Percentiles rank a stretch among this genome's conserved stretches.
phyloP scores from a whole-genome alignment of 1,140 invertebrate genomes.

The Anoplolepis gracilipes region DNA sequence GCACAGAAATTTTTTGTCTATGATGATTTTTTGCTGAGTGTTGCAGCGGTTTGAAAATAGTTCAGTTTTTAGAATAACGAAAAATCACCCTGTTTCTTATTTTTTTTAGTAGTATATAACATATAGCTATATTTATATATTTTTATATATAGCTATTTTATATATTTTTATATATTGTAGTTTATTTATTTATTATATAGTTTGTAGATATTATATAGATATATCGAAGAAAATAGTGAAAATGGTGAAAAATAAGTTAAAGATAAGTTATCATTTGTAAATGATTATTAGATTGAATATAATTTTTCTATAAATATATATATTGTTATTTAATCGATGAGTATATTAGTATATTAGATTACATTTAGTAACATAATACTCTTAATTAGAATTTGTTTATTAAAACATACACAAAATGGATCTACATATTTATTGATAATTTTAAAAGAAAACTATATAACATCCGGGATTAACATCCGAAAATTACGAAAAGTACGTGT shows the following conservation, averaged over 20 bases:
- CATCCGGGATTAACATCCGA: background rate
- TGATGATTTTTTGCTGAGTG: too few relatives aligned
- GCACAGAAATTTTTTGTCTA: too few relatives aligned
- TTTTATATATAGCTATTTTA: too few relatives aligned
- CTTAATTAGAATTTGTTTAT: background rate
- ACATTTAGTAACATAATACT: background rate
- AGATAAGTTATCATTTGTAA: background rate
- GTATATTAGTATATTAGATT: background rate
- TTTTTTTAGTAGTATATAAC: too few relatives aligned
- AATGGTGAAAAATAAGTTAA: background rate
- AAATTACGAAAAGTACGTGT: background rate
- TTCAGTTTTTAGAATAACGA: too few relatives aligned
- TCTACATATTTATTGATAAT: background rate
- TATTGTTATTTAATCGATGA: background rate
- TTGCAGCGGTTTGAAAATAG: too few relatives aligned
- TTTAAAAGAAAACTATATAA: constrained; percentile 1
- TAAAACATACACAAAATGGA: background rate
- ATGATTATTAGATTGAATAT: background rate
- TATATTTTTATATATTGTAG: too few relatives aligned
- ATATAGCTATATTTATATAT: too few relatives aligned
- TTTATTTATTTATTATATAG: too few relatives aligned
- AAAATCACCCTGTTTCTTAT: too few relatives aligned
- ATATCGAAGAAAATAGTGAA: background rate
- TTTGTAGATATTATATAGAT: background rate
- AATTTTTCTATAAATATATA: background rate